Conservation (phyloP, 2,797 vertebrate genomes). For the Gastrophryne carolinensis region DNA sequence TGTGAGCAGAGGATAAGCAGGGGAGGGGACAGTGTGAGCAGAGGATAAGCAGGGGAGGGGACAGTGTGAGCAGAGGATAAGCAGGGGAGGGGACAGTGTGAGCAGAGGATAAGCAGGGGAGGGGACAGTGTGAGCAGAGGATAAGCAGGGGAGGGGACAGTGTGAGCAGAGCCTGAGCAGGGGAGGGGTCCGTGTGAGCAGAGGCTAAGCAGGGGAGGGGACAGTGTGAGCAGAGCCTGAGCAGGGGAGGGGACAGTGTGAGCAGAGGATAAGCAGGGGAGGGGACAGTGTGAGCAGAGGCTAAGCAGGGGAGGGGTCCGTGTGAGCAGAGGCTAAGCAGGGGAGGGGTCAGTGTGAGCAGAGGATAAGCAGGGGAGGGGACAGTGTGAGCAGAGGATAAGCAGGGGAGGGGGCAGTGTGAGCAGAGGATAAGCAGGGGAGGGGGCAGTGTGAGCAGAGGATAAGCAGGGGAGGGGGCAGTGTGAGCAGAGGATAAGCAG, state of each 20-base stretch:
- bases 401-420: neutral
- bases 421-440: neutral
- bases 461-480: neutral
- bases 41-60: neutral
- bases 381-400: neutral
- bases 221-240: no score
- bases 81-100: no score
- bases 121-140: neutral
- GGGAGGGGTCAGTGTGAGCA: neutral
- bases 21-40: neutral
- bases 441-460: neutral
- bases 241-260: neutral
- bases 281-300: no score
- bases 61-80: neutral
- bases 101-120: neutral
- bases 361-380: neutral
- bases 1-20: neutral
- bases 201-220: neutral
- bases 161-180: neutral
- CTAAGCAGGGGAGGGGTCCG: neutral
- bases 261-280: neutral
- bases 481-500: neutral
- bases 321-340: neutral
- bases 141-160: neutral
- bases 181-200: neutral